Base-by-base conservation (phyloP, 1,140 invertebrate genomes). In the Thereuonema tuberculata region DNA sequence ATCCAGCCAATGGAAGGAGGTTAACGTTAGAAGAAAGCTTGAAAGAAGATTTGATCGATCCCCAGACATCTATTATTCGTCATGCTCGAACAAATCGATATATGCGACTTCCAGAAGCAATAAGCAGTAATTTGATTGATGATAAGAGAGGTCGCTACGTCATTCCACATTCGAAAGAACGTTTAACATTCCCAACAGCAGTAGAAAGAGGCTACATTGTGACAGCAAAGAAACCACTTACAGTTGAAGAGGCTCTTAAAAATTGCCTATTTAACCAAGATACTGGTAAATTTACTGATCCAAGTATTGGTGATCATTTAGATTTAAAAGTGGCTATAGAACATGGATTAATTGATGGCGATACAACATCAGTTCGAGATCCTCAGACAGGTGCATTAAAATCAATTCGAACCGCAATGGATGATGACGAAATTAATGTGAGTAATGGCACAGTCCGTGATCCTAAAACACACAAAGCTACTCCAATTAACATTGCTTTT, bases 11-110 rank as follows among this genome's bases (percentile, higher is more conserved):
- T 20, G 85, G 86, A 29, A 81, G 83, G 64, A 81, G 80, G 68
- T 75, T 90, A 1, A 84, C 84, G n/a, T 71, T 98, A 1, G 82
- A 83, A 63, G 84, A 87, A 64, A 84, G 89, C 14, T 81, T 87
- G 62, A 77, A 81, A 46, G 80, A 85, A 66, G 84, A 89, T 70
- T 65, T 94, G n/a, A 82, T 96, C 50, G 85, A 89, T 75, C 82
- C 87, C 0, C 62, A 84, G 48, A 78, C 77, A 9, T 92, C 90
- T 2, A 74, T 92, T 48, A 76, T 97, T 0, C 87, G 88, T 72
- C 79, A 89, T 68, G 74, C 79, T 63, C 75, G 79, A 65, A 73
- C 77, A 43, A 82, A 84, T 68, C 82, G 81, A 71, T 87, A 89
- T 66, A 68, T 91, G 26, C 78, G 78, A 50, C 71, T 95, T 58